Evolutionary conservation across 2,113 vertebrate genomes (phyloP).

Genomic region (Cricetomys ansorgei): DNA sequence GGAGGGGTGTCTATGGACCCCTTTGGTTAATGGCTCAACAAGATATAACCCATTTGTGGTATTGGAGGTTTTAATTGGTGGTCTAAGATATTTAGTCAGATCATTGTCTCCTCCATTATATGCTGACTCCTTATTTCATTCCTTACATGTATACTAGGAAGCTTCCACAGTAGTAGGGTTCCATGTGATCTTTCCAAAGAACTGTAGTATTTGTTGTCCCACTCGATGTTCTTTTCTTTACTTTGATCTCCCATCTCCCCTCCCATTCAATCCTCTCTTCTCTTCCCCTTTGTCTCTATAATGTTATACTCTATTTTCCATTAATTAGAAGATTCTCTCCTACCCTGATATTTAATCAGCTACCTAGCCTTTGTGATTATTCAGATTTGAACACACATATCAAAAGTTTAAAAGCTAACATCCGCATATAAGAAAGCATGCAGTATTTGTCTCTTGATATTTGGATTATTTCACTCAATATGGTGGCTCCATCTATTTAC

Average conservation of each 20-base stretch:
- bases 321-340: too few relatives aligned
- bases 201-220: background rate
- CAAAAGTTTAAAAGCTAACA: too few relatives aligned
- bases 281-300: too few relatives aligned
- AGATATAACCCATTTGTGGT: background rate
- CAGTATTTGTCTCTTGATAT: too few relatives aligned
- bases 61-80: background rate
- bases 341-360: too few relatives aligned
- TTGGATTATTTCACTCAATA: too few relatives aligned
- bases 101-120: background rate
- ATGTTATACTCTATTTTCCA: too few relatives aligned
- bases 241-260: background rate
- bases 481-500: too few relatives aligned
- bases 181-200: background rate
- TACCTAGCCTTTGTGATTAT: too few relatives aligned
- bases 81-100: background rate
- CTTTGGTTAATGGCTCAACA: background rate
- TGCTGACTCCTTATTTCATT: background rate
- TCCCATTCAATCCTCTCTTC: too few relatives aligned
- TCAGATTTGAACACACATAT: too few relatives aligned
- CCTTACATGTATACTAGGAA: background rate
- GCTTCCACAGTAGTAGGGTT: background rate
- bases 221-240: background rate
- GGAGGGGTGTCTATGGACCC: background rate
- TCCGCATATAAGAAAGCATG: too few relatives aligned